Percentiles rank a stretch among this genome's conserved stretches.
These are phyloP conservation scores for Petrocephalus schoutedeni DNA, from an alignment of 2,797 vertebrate genomes.

Conservation along the genomic window DNA sequence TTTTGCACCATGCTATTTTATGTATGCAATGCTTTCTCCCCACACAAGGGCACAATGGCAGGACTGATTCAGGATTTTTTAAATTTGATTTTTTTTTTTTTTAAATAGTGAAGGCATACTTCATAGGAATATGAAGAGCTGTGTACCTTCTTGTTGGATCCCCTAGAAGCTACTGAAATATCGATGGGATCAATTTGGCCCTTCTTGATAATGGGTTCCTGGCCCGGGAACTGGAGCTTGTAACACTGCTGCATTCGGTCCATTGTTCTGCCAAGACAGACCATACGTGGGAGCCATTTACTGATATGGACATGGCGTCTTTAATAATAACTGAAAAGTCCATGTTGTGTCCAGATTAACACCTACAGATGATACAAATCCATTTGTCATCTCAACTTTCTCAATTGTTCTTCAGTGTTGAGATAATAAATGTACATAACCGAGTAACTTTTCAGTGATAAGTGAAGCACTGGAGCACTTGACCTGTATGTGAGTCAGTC, in stretches of 20 bases:
- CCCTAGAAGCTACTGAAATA: conserved; percentile 76
- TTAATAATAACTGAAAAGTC: not conserved
- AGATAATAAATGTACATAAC: not conserved
- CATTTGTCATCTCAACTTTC: not conserved
- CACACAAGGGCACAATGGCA: not conserved
- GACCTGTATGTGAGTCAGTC: not conserved
- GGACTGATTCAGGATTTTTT: not conserved
- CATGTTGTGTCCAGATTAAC: not conserved
- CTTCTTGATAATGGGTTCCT: conserved; percentile 73
- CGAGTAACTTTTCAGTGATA: not conserved
- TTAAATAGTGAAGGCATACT: not conserved
- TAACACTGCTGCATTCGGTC: conserved; percentile 76
- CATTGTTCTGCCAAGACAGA: conserved; percentile 69
- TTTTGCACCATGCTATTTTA: not conserved
- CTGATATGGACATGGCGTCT: not conserved
- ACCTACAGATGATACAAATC: not conserved
- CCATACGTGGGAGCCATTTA: not conserved
- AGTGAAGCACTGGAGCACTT: not conserved
- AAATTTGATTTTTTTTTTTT: not conserved
- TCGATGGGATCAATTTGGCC: conserved; percentile 79
- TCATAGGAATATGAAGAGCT: not conserved
- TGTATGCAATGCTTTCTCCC: not conserved
- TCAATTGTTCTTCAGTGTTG: not conserved
- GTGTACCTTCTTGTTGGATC: conserved; percentile 89
- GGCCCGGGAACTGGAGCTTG: conserved; percentile 77